Conservation (phyloP, 2,113 vertebrate genomes). For the Gavia stellata region DNA sequence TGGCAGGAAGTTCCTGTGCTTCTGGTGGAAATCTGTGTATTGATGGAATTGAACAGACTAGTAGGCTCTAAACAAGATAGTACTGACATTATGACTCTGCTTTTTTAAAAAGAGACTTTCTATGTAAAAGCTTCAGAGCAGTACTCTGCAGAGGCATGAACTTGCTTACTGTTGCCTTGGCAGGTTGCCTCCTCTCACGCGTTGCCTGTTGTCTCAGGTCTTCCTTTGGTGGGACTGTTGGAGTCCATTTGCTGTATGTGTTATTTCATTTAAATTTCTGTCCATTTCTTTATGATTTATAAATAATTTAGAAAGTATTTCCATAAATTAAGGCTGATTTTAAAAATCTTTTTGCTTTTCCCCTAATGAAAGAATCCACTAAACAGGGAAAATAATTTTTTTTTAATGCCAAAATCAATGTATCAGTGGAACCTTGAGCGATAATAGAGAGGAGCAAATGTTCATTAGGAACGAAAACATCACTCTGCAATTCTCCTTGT, state of each 20-base stretch:
- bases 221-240: background rate
- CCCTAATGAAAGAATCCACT: background rate
- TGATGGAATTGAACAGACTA: background rate
- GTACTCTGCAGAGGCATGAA: background rate
- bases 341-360: background rate
- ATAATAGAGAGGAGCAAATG: background rate
- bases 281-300: background rate
- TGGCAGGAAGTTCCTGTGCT: background rate
- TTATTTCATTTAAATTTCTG: background rate
- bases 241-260: background rate
- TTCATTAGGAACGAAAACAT: background rate
- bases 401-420: background rate
- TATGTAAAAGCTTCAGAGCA: background rate
- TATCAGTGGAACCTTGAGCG: background rate
- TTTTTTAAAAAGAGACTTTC: background rate
- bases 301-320: background rate
- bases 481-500: background rate
- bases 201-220: background rate
- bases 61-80: background rate
- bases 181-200: background rate
- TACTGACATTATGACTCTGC: background rate
- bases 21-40: background rate
- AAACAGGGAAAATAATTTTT: background rate
- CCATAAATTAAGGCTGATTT: background rate
- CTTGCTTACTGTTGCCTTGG: background rate